phyloP scores from a whole-genome alignment of 2,888 invertebrate species.

The Melanotus villosus region DNA sequence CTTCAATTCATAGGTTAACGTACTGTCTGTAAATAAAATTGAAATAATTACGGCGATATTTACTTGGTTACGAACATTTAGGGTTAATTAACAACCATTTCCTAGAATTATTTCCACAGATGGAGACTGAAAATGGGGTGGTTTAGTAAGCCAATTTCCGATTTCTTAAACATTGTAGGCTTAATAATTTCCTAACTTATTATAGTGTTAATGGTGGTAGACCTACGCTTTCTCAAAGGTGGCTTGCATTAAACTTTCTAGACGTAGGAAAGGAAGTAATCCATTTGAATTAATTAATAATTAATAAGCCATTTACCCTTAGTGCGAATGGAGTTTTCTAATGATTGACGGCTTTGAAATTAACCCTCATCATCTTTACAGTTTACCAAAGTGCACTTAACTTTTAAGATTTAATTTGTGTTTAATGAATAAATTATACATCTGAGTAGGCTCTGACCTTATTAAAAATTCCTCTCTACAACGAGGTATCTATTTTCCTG shows the following conservation, averaged over 20 bases:
- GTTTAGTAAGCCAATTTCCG: no score
- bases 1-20: not conserved
- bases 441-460: no score
- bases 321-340: not conserved
- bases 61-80: not conserved
- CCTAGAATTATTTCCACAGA: no score
- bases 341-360: not conserved
- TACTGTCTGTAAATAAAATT: not conserved
- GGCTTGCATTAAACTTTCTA: not conserved
- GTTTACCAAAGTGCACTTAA: not conserved
- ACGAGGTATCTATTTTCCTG: no score
- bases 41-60: not conserved
- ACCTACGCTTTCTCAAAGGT: not conserved
- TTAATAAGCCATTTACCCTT: not conserved
- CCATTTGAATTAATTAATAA: constrained; percentile 16
- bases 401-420: no score
- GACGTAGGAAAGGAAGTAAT: not conserved
- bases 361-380: not conserved
- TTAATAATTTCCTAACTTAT: not conserved
- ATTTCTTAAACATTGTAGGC: no score
- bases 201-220: not conserved
- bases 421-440: no score
- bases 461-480: no score
- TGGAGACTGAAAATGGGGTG: no score
- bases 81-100: no score